These are phyloP conservation scores for Cremastobaeus sp. DNA, from an alignment of 2,888 invertebrate genomes.

Conservation along the genomic window DNA sequence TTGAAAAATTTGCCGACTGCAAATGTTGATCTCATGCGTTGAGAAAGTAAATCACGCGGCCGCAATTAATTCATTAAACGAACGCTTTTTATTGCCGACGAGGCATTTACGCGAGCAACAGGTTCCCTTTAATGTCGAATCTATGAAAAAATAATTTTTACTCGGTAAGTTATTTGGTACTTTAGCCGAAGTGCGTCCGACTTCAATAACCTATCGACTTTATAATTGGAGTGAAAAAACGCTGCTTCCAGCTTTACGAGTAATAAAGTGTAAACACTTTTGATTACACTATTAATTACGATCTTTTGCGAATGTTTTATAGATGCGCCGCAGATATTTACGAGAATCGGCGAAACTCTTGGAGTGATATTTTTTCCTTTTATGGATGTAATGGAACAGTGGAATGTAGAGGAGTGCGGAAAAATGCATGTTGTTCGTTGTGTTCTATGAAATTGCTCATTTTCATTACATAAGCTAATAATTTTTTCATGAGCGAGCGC, in stretches of 20 bases:
- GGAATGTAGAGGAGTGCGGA: no score
- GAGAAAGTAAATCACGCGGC: conserved; percentile 35
- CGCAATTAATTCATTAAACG: conserved; percentile 44
- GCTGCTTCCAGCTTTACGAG: conserved; percentile 20
- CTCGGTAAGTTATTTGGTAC: conserved; percentile 23
- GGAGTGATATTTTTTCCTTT: conserved; percentile 3
- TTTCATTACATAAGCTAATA: conserved; percentile 30
- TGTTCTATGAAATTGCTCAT: conserved; percentile 26
- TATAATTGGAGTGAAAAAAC: conserved; percentile 30
- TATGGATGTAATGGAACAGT: no score
- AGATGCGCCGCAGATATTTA: conserved; percentile 15
- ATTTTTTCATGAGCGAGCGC: conserved; percentile 28
- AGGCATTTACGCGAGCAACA: conserved; percentile 52
- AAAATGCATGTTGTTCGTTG: background rate
- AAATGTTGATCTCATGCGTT: conserved; percentile 12
- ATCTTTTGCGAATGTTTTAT: conserved; percentile 3
- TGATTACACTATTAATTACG: conserved; percentile 36
- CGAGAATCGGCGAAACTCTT: conserved; percentile 9
- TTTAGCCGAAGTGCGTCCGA: conserved; percentile 10
- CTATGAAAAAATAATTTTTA: conserved; percentile 26
- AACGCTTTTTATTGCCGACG: conserved; percentile 42
- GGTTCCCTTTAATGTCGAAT: conserved; percentile 42
- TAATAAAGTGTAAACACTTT: conserved; percentile 23
- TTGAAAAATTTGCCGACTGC: conserved; percentile 2
- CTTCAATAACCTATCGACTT: conserved; percentile 24